phyloP scores from a whole-genome alignment of 2,113 vertebrate species.

The Cochlearius cochlearius region DNA sequence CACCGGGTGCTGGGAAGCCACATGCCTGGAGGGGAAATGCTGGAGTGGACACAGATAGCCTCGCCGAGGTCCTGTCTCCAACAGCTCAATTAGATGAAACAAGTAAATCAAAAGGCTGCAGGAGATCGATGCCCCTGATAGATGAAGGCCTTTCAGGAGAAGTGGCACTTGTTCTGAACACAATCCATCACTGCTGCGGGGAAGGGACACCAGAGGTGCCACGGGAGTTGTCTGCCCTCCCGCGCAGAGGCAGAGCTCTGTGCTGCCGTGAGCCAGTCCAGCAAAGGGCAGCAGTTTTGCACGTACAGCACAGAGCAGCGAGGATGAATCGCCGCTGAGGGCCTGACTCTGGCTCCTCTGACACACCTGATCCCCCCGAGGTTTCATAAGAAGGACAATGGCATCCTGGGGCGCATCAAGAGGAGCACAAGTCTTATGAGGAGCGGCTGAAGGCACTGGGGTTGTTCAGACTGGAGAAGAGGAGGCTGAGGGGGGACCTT shows the following conservation, averaged over 20 bases:
- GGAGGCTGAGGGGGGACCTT: no score
- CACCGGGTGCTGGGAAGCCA: neutral
- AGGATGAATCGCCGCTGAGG: neutral
- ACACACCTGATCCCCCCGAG: rapidly evolving
- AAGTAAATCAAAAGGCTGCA: constrained; percentile 28
- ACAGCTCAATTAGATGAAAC: neutral
- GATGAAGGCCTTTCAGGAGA: neutral
- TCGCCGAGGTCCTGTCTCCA: neutral
- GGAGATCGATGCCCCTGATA: constrained; percentile 27
- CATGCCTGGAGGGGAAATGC: neutral
- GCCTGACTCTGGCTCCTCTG: neutral
- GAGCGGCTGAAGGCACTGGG: no score
- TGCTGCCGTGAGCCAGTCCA: rapidly evolving
- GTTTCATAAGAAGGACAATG: neutral
- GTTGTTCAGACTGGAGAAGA: no score
- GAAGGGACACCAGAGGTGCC: neutral
- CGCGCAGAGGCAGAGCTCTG: neutral
- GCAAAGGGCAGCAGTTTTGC: neutral
- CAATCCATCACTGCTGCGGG: neutral
- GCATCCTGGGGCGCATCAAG: no score
- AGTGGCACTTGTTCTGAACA: neutral
- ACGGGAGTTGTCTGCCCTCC: neutral
- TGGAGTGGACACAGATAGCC: neutral
- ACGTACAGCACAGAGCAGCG: rapidly evolving
- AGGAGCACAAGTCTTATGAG: no score